Percentiles rank a stretch among this genome's conserved stretches.
Conservation (phyloP, 1,140 invertebrate species). For the Drosophila parabipectinata region DNA sequence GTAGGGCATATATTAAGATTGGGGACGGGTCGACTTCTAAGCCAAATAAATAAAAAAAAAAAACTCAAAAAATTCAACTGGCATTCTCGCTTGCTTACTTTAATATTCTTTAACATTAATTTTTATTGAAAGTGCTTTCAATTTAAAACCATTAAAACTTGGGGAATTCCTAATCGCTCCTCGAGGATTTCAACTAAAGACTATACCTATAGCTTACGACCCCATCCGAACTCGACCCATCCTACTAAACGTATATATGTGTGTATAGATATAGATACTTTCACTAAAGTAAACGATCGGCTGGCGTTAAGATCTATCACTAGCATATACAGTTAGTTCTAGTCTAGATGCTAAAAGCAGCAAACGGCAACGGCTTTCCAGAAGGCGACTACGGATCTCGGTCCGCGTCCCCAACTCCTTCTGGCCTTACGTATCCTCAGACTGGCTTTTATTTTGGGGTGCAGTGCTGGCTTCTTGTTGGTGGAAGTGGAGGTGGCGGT, state of each 20-base stretch:
- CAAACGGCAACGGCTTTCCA: conserved; percentile 36
- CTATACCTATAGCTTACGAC: neutral
- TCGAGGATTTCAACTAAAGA: neutral
- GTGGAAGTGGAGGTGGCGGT: neutral
- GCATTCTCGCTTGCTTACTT: neutral
- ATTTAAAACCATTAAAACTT: neutral
- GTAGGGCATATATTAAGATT: conserved; percentile 17
- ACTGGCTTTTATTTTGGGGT: conserved; percentile 36
- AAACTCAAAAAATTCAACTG: neutral
- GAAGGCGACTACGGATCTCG: conserved; percentile 11
- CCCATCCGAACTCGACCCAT: conserved; percentile 21
- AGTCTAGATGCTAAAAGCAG: conserved; percentile 75
- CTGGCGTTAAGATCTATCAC: conserved; percentile 72
- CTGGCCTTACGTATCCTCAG: conserved; percentile 61
- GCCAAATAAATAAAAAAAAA: neutral
- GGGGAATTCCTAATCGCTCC: neutral
- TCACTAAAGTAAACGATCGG: conserved; percentile 65
- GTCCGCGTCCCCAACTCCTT: conserved; percentile 17
- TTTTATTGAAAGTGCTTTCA: neutral
- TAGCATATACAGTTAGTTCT: conserved; percentile 72
- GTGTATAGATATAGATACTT: conserved; percentile 17
- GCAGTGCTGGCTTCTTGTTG: conserved; percentile 18
- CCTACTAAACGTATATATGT: conserved; percentile 13
- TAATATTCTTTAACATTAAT: neutral
- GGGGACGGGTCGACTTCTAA: conserved; percentile 1